Evolutionary conservation across 2,888 invertebrate genomes (phyloP).

Genomic region (Amphipyra tragopoginis): DNA sequence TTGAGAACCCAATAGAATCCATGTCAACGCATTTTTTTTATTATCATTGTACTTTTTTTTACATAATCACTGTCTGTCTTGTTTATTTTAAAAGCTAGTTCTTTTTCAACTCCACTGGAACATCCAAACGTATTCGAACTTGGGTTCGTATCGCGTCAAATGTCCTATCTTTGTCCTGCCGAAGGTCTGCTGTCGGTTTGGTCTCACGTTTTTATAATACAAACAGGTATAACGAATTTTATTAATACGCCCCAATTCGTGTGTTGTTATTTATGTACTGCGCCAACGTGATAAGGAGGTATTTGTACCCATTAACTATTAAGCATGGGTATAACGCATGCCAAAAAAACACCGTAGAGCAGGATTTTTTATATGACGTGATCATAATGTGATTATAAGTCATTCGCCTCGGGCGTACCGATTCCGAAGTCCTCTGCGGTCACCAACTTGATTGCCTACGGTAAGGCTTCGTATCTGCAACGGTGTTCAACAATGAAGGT

Average conservation of each 20-base stretch:
- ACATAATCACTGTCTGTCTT: no score
- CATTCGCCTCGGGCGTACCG: no score
- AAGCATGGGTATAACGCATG: constrained; percentile 6
- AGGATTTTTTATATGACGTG: no score
- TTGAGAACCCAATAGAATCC: no score
- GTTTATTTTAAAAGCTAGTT: background rate
- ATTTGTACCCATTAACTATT: constrained; percentile 31
- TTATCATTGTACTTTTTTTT: no score
- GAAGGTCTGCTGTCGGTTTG: constrained; percentile 20
- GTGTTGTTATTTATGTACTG: constrained; percentile 19
- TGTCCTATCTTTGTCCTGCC: constrained; percentile 34
- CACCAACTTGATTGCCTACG: no score
- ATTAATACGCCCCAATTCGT: constrained; percentile 14
- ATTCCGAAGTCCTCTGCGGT: no score
- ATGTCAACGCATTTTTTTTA: no score
- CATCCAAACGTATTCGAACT: constrained; percentile 19
- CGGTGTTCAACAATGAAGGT: no score
- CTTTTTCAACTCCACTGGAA: constrained; percentile 9
- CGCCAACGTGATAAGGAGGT: constrained; percentile 12
- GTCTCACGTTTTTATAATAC: constrained; percentile 14
- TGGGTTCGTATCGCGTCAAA: constrained; percentile 13
- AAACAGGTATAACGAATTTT: background rate
- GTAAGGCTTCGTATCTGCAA: no score
- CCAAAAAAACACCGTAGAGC: background rate
- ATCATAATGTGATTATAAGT: no score